Conservation (phyloP, 1,140 invertebrate genomes). For the Drosophila melanica region DNA sequence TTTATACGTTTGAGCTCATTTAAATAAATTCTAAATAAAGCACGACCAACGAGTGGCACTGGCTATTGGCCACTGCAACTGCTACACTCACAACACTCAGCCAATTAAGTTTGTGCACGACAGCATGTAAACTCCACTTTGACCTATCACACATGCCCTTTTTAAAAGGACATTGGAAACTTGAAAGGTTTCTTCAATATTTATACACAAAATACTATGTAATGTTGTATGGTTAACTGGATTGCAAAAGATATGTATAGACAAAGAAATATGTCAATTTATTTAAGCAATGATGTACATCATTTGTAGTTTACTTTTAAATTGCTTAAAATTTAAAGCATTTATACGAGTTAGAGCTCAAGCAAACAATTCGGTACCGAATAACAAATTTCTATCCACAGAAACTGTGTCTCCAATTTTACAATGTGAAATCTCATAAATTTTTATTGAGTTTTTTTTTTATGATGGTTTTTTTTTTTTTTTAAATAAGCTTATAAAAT, state of each 20-base stretch:
- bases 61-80: slow-evolving; percentile 22
- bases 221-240: not conserved
- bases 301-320: not conserved
- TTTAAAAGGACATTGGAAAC: slow-evolving; percentile 10
- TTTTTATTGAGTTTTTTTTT: not conserved
- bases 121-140: slow-evolving; percentile 44
- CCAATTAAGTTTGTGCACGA: slow-evolving; percentile 58
- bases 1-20: slow-evolving; percentile 77
- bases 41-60: slow-evolving; percentile 42
- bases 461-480: not conserved
- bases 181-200: slow-evolving; percentile 4
- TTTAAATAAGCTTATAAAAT: slow-evolving; percentile 57
- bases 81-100: slow-evolving; percentile 41
- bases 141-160: slow-evolving; percentile 48
- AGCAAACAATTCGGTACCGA: not conserved
- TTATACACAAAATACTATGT: not conserved
- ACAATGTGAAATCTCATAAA: slow-evolving; percentile 8
- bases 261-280: not conserved
- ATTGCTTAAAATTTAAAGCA: not conserved
- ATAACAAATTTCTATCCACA: not conserved
- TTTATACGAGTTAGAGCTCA: not conserved
- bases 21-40: slow-evolving; percentile 82
- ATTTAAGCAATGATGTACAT: not conserved
- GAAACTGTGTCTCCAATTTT: slow-evolving; percentile 3
- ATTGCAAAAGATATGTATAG: too few relatives aligned